Evolutionary conservation across 2,888 invertebrate genomes (phyloP).

Genomic region (Metacarcinus magister): DNA sequence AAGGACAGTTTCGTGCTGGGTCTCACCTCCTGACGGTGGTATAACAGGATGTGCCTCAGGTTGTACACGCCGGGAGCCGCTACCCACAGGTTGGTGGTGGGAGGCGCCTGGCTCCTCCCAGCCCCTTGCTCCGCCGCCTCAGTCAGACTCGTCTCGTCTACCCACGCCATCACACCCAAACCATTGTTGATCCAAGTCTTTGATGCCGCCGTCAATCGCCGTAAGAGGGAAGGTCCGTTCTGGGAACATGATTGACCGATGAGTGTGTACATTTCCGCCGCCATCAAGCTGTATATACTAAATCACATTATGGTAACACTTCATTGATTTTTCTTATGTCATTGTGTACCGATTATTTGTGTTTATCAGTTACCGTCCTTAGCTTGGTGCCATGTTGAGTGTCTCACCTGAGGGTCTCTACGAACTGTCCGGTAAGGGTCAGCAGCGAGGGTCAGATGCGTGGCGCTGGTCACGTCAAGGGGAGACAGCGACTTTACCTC

Average conservation of each 20-base stretch:
- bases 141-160: neutral
- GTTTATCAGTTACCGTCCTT: neutral
- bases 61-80: slow-evolving; percentile 57
- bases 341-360: neutral
- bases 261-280: no score
- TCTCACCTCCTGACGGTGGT: slow-evolving; percentile 64
- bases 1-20: no score
- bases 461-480: slow-evolving; percentile 63
- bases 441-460: slow-evolving; percentile 59
- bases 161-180: slow-evolving; percentile 51
- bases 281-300: neutral
- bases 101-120: neutral
- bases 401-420: slow-evolving; percentile 6
- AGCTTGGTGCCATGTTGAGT: neutral
- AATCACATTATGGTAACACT: no score
- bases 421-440: slow-evolving; percentile 57
- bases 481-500: slow-evolving; percentile 64
- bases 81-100: slow-evolving; percentile 61
- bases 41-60: slow-evolving; percentile 60
- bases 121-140: neutral
- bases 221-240: slow-evolving; percentile 49
- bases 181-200: slow-evolving; percentile 59
- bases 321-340: no score
- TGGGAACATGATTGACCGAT: neutral
- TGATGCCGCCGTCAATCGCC: slow-evolving; percentile 44